phyloP scores from a whole-genome alignment of 2,797 vertebrate species.

The Florisuga fusca region DNA sequence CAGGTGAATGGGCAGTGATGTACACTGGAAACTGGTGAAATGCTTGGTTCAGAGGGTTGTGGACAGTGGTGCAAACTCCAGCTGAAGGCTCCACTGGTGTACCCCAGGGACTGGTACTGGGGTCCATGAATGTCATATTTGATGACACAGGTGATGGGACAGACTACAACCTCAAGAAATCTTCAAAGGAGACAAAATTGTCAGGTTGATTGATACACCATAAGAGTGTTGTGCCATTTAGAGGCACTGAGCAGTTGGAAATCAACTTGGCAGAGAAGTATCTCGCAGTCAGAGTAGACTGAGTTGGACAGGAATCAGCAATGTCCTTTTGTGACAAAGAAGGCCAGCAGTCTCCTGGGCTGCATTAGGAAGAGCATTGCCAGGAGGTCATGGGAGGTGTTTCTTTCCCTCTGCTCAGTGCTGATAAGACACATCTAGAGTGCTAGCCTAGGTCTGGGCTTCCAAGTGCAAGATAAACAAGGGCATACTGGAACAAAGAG shows the following conservation, averaged over 20 bases:
- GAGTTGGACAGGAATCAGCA: too few species aligned
- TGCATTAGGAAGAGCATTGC: neutral
- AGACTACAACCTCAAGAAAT: neutral
- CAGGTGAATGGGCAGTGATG: neutral
- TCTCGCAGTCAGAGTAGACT: neutral
- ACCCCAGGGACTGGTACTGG: neutral
- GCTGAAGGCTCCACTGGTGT: neutral
- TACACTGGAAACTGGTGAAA: neutral
- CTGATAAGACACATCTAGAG: neutral
- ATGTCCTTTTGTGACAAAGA: neutral
- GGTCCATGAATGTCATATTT: neutral
- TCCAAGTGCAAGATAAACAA: neutral
- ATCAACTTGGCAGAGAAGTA: neutral
- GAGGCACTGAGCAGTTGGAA: neutral
- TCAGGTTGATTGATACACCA: neutral
- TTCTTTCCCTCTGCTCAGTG: neutral
- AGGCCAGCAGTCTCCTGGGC: neutral
- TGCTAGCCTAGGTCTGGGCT: neutral
- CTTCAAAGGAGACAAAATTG: neutral
- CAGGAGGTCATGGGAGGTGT: neutral
- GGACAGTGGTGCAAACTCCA: neutral
- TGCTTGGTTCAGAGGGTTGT: neutral
- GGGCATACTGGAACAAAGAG: neutral
- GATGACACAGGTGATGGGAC: neutral
- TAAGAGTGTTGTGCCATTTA: neutral